Conservation (phyloP, 1,140 invertebrate genomes). For the Frieseomelitta varia region DNA sequence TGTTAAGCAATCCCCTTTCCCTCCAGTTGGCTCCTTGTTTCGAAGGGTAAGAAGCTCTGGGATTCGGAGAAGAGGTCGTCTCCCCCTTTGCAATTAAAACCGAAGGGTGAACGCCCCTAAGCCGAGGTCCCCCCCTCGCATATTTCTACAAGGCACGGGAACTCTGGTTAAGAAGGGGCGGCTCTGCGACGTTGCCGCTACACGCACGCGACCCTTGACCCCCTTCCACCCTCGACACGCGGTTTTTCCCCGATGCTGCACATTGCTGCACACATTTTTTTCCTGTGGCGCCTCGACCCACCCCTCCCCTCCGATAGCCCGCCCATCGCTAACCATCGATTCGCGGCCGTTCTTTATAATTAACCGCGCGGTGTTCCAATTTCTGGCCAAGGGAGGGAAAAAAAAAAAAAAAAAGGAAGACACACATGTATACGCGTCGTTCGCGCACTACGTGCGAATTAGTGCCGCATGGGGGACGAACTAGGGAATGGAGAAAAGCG, state of each 20-base stretch:
- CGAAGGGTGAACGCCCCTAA: constrained; percentile 65
- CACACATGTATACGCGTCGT: neutral
- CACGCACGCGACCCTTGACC: constrained; percentile 64
- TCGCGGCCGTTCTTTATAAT: constrained; percentile 37
- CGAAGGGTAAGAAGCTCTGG: constrained; percentile 12
- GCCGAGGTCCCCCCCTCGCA: constrained; percentile 54
- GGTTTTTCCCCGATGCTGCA: constrained; percentile 38
- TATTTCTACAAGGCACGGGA: constrained; percentile 60
- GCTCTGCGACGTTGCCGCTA: constrained; percentile 49
- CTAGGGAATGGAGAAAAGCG: constrained; percentile 21
- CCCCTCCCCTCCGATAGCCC: neutral
- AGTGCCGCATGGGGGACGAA: constrained; percentile 10
- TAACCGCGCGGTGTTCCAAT: constrained; percentile 36
- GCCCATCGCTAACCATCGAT: neutral
- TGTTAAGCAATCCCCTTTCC: constrained; percentile 6
- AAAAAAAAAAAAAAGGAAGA: neutral
- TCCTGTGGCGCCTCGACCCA: neutral
- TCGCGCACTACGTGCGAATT: neutral
- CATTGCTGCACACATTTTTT: constrained; percentile 54
- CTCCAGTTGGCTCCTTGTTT: neutral
- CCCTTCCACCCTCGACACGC: constrained; percentile 15
- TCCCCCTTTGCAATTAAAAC: constrained; percentile 67
- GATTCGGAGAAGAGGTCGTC: constrained; percentile 18
- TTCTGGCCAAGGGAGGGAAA: neutral
- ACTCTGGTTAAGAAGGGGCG: constrained; percentile 34